A percentile compares a stretch with the other conserved stretches of the same genome.
Conservation (phyloP, 2,797 vertebrate genomes). For the Squalus acanthias region DNA sequence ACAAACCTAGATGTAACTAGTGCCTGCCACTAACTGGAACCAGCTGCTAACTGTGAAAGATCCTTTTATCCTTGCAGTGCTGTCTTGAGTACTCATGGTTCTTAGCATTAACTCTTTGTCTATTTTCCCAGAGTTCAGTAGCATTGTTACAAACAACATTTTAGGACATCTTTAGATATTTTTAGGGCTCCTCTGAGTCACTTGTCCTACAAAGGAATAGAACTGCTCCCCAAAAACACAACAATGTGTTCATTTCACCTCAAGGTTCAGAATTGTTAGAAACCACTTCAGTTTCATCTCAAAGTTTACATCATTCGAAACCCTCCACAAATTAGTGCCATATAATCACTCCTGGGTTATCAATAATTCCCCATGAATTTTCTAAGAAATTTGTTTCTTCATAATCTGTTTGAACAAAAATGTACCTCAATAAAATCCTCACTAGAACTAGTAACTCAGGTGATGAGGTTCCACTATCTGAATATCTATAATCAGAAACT, state of each 20-base stretch:
- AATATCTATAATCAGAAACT: slow-evolving; percentile 44
- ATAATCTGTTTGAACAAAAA: neutral
- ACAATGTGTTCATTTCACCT: neutral
- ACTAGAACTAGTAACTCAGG: neutral
- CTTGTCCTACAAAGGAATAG: neutral
- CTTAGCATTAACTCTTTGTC: neutral
- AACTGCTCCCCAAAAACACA: neutral
- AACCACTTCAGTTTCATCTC: neutral
- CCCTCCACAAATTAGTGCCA: neutral
- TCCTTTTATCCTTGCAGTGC: neutral
- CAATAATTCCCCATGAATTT: neutral
- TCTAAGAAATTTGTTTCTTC: neutral
- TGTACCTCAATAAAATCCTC: neutral
- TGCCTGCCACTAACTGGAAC: neutral
- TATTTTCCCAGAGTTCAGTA: neutral
- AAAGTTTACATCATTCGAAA: neutral
- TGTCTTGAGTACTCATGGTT: neutral
- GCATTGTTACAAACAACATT: neutral
- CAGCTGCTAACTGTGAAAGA: neutral
- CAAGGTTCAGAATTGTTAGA: neutral
- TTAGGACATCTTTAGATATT: neutral
- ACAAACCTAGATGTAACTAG: neutral
- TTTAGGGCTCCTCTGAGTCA: neutral
- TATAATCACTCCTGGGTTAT: neutral
- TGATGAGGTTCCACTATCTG: slow-evolving; percentile 44